phyloP scores from a whole-genome alignment of 1,140 invertebrate genomes.

The Oedothorax gibbosus region DNA sequence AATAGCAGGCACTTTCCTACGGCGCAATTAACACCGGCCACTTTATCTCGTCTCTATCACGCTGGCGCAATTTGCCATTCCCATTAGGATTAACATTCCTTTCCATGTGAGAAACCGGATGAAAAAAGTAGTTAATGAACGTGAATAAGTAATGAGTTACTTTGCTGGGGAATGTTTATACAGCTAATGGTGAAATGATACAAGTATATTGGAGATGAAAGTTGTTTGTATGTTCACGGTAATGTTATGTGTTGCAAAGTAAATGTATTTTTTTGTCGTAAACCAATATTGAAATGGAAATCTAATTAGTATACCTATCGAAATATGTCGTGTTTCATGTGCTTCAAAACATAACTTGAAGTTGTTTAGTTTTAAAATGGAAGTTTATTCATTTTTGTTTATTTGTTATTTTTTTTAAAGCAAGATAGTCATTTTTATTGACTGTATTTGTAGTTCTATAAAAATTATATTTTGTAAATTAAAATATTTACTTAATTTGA shows the following conservation, averaged over 20 bases:
- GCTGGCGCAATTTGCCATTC: not conserved
- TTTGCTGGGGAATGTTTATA: not conserved
- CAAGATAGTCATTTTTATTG: not conserved
- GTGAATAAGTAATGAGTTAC: slow-evolving; percentile 1
- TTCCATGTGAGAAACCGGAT: not conserved
- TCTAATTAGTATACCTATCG: not conserved
- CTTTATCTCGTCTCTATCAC: not conserved
- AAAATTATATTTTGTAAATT: no score
- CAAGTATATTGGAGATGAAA: not conserved
- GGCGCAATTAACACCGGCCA: not conserved
- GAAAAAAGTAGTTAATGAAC: slow-evolving; percentile 17
- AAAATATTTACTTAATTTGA: no score
- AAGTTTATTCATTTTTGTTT: not conserved
- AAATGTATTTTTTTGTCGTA: not conserved
- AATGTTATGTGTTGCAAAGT: not conserved
- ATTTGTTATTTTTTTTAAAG: not conserved
- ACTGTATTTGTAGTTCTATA: no score
- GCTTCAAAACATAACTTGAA: not conserved
- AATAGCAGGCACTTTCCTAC: not conserved
- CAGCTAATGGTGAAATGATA: not conserved
- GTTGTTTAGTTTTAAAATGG: not conserved
- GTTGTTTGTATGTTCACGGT: no score
- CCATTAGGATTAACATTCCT: slow-evolving; percentile 13
- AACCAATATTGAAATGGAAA: not conserved
- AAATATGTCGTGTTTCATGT: not conserved